Evolutionary conservation across 1,140 invertebrate genomes (phyloP).

Genomic region (Nephila pilipes): DNA sequence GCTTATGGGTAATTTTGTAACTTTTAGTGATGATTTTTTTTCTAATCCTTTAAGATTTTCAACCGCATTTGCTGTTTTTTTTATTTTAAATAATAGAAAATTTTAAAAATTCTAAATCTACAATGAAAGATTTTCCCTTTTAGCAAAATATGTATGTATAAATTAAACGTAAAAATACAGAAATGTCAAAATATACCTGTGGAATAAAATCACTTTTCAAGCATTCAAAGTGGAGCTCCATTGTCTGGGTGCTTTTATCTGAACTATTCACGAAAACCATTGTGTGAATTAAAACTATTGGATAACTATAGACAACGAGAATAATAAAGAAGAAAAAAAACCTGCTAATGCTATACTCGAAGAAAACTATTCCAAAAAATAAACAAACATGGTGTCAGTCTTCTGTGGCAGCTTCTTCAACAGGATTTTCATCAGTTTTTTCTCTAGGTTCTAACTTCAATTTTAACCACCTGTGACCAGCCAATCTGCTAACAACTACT

Average conservation of each 20-base stretch:
- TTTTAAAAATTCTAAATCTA: too few relatives aligned
- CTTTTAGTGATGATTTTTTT: too few relatives aligned
- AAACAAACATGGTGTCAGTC: background rate
- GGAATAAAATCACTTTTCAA: background rate
- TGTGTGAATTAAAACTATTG: background rate
- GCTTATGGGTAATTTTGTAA: too few relatives aligned
- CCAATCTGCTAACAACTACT: slow-evolving; percentile 68
- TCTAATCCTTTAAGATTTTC: too few relatives aligned
- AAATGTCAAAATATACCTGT: background rate
- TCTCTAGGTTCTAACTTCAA: slow-evolving; percentile 55
- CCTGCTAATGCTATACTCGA: background rate
- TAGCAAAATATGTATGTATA: too few relatives aligned
- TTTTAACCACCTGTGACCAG: slow-evolving; percentile 67
- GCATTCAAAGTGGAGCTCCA: background rate
- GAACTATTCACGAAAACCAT: background rate
- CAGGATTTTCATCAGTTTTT: slow-evolving; percentile 12
- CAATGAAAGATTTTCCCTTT: too few relatives aligned
- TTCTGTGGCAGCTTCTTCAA: background rate
- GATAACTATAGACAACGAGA: background rate
- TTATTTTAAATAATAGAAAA: too few relatives aligned
- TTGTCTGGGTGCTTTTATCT: background rate
- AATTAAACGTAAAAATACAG: background rate
- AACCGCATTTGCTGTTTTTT: too few relatives aligned
- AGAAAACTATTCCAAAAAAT: background rate
- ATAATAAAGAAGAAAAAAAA: too few relatives aligned